Conservation (phyloP, 2,797 vertebrate species). For the Morelia viridis region DNA sequence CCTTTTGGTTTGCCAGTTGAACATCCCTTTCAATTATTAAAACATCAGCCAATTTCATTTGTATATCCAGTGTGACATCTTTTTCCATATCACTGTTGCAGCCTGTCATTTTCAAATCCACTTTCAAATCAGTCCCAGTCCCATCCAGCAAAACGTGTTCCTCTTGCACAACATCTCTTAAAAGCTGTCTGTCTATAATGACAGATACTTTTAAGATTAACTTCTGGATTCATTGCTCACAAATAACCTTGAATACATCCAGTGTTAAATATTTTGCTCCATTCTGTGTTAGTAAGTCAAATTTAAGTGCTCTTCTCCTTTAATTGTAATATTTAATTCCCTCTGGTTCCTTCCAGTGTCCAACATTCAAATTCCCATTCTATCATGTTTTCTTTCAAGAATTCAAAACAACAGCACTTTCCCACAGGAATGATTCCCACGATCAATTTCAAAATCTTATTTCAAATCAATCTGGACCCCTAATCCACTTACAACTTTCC, state of each 20-base stretch:
- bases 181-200: not conserved
- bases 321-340: not conserved
- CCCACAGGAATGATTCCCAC: not conserved
- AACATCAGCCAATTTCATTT: not conserved
- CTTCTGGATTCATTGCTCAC: not conserved
- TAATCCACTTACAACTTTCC: not conserved
- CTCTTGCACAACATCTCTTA: not conserved
- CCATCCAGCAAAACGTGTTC: not conserved
- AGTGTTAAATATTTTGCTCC: not conserved
- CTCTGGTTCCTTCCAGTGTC: not conserved
- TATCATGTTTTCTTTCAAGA: not conserved
- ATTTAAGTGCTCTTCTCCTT: not conserved
- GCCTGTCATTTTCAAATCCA: not conserved
- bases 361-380: not conserved
- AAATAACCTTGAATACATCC: not conserved
- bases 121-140: not conserved
- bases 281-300: not conserved
- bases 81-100: not conserved
- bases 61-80: not conserved
- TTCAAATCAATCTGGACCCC: not conserved
- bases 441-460: not conserved
- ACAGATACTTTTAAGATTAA: not conserved
- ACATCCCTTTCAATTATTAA: not conserved
- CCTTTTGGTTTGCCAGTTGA: not conserved
- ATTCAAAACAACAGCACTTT: not conserved